Evolutionary conservation across 2,888 invertebrate genomes (phyloP), one percentile per base, ranked within the genome.

Genomic region (Baccha elongata): DNA sequence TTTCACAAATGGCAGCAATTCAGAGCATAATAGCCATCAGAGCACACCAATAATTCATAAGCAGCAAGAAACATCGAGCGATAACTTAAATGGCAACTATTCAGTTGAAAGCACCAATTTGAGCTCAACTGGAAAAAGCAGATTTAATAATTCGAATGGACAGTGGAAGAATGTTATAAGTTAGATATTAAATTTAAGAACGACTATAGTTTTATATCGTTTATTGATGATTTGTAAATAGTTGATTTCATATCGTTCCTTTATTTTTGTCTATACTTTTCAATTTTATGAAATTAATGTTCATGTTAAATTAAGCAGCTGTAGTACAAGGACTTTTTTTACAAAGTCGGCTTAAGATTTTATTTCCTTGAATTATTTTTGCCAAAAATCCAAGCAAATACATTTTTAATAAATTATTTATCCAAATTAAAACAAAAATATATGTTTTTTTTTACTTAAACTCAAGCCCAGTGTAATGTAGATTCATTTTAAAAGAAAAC

Each of bases 101-200:
- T 17, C 75, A 0, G 17, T 40, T 26, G 65, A 42, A 11, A 13
- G 40, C 37, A n/a, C n/a, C n/a, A 71, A 71, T 53, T 68, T 75
- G 46, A 80, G 35, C 48, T 32, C 65, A 46, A 65, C 58, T 26
- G 81, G 52, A 15, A 60, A 75, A 8, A 81, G 50, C 52, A 65
- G 48, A 65, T 50, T 81, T 52, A 69, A 81, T 15, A 81, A 75
- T 65, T 40, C 80, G 23, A 71, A 81, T 40, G 81, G 67, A 71
- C 76, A 81, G 71, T 81, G 81, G 76, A 81, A 75, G 71, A 81
- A 75, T 37, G 60, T 67, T 50, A 60, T 81, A 26, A 81, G 81
- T 60, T 81, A 81, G 71, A 72, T 46, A 7, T 10, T 48, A 64
- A 48, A 37, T 46, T 37, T 11, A 17, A n/a, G 40, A n/a, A 64